phyloP scores from a whole-genome alignment of 2,797 vertebrate species.

The Lithobates pipiens region DNA sequence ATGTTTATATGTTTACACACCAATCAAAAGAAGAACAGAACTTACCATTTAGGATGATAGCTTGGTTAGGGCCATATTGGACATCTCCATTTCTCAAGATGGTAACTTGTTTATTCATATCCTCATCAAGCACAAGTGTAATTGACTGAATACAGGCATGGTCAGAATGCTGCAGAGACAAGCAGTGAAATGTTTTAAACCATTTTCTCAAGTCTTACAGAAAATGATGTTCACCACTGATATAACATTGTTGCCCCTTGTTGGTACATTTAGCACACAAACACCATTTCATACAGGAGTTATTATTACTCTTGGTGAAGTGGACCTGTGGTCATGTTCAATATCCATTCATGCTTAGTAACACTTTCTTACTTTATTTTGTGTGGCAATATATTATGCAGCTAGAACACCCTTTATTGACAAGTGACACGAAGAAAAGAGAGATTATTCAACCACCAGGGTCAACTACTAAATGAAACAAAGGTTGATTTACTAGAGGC shows the following conservation, averaged over 20 bases:
- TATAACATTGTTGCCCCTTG: not conserved
- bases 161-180: conserved; percentile 79
- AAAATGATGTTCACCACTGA: not conserved
- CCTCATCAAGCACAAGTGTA: conserved; percentile 91
- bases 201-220: not conserved
- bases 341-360: no score
- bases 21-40: not conserved
- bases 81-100: conserved; percentile 89
- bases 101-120: conserved; percentile 89
- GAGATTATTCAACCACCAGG: no score
- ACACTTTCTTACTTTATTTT: no score
- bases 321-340: no score
- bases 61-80: conserved; percentile 84
- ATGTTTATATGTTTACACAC: no score
- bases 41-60: conserved; percentile 86
- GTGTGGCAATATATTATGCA: no score
- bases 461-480: no score
- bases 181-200: not conserved
- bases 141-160: conserved; percentile 93
- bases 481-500: no score
- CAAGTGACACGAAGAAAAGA: no score
- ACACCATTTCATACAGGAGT: not conserved
- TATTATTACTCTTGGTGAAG: no score
- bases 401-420: no score
- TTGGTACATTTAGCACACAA: not conserved